Base-by-base conservation (phyloP, 30 jellyfish, hydroid and myxozoan species). In the Aurelia aurita region DNA sequence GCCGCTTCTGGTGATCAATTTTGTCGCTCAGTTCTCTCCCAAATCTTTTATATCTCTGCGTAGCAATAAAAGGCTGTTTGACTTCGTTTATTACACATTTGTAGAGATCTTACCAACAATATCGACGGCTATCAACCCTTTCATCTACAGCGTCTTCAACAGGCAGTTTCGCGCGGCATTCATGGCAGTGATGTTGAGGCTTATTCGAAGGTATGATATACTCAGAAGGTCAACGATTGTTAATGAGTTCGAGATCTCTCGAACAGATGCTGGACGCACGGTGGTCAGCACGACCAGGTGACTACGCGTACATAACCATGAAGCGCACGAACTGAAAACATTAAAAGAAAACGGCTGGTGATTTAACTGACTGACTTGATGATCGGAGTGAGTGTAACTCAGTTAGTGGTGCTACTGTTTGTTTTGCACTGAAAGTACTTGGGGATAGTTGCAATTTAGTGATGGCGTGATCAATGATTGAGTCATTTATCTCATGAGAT, bases 51-150 rank as follows among this genome's bases (percentile, higher is more conserved):
- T 10, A 14, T 29, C 25, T 32, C 92, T 92, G 5, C 55, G 31
- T 18, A 18, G 21, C 6, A 81, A 87, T 49, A 73, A 87, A 29
- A 43, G 18, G 7, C 65, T 80, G 16, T 84, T 87, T 47, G 47
- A 58, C 21, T 84, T 92, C 90, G 73, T 80, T 28, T 86, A 57
- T 63, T 87, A 79, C 68, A 74, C 92, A 15, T 92, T 87, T 72
- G 62, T 87, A 67, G 88, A 86, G 66, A 83, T 92, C 22, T 69
- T 92, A 28, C 98, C 98, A 1, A 79, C 87, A 47, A 29, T 92
- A 34, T 87, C 91, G 18, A 79, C 98, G 19, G 89, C 89, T 26
- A 54, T 92, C 66, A 92, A 92, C 69, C 98, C 98, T 14, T 21
- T 92, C 46, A 92, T 92, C 53, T 92, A 92, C 80, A 87, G 82